Base-by-base conservation (phyloP, 2,888 invertebrate species). In the Pogonocherus hispidulus region DNA sequence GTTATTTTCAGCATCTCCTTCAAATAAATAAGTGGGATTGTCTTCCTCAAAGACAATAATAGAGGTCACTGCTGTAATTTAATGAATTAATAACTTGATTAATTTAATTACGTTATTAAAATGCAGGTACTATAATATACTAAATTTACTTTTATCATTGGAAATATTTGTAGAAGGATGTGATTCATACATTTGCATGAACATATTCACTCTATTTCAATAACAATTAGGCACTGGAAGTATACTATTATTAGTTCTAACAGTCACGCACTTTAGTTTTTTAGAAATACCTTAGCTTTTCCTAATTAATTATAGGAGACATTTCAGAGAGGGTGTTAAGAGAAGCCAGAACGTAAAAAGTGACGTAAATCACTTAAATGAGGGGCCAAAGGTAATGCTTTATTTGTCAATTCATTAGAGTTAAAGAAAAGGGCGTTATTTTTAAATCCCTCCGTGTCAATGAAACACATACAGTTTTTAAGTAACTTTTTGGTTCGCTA, bases 321-420 rank as follows among this genome's bases (percentile, higher is more conserved):
- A n/a, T 52, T 27, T 32, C 52, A 11, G 19, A 52, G 52, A 27
- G 52, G 52, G 52, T 52, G 52, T 52, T 52, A 52, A 52, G 19
- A 52, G 52, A 52, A 52, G 52, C 27, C 8, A 27, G 18, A 16
- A 9, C 19, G 32, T 27, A 52, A 52, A 52, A 52, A 52, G 52
- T 52, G 52, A 52, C 52, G 32, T 52, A 52, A 52, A 52, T 52
- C 52, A 52, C 52, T 32, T 52, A 52, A 52, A 52, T 52, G 52
- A 66, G 52, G 46, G 52, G 41, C 41, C 52, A 52, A 52, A 52
- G 35, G 52, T 52, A 52, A 52, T 59, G 59, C 51, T 51, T 66
- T 66, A 66, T 66, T 66, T 66, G 66, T 66, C 37, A 59, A 59
- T 44, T 52, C 52, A 35, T 66, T 65, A 32, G 52, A 46, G 52